Conservation (phyloP, 1,140 invertebrate species). For the Leptopilina boulardi region DNA sequence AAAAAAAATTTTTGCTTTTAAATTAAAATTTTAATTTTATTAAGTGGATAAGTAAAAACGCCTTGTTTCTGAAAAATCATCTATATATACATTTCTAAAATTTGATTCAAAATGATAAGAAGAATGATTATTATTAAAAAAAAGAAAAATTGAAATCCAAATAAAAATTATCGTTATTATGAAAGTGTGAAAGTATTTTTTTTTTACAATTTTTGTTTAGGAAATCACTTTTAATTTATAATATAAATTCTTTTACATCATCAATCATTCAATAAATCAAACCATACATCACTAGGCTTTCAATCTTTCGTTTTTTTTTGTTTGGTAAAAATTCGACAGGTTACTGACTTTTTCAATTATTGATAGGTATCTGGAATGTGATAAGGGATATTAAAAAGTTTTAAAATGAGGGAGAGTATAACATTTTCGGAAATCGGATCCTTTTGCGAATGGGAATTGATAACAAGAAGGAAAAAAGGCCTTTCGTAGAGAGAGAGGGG, state of each 20-base stretch:
- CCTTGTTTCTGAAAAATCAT: no score
- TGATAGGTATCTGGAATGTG: background rate
- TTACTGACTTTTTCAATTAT: background rate
- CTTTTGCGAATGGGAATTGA: slow-evolving; percentile 4
- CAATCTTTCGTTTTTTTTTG: background rate
- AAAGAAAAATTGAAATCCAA: no score
- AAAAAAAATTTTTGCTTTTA: no score
- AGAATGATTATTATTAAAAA: no score
- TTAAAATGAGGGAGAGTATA: slow-evolving; percentile 4
- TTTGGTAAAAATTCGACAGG: background rate
- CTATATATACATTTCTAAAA: no score
- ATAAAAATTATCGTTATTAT: no score
- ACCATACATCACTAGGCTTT: background rate
- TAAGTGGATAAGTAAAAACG: no score
- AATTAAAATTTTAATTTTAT: no score
- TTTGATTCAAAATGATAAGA: no score
- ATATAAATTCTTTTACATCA: background rate
- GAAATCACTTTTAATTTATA: no score
- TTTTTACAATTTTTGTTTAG: no score
- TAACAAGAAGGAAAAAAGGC: slow-evolving; percentile 12
- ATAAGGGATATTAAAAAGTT: slow-evolving; percentile 17
- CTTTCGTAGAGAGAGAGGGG: background rate
- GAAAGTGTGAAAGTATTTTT: no score
- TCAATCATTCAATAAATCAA: background rate
- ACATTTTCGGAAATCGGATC: background rate